Evolutionary conservation across 64 coral and sea anemone species (phyloP).

Genomic region (Porites lutea): DNA sequence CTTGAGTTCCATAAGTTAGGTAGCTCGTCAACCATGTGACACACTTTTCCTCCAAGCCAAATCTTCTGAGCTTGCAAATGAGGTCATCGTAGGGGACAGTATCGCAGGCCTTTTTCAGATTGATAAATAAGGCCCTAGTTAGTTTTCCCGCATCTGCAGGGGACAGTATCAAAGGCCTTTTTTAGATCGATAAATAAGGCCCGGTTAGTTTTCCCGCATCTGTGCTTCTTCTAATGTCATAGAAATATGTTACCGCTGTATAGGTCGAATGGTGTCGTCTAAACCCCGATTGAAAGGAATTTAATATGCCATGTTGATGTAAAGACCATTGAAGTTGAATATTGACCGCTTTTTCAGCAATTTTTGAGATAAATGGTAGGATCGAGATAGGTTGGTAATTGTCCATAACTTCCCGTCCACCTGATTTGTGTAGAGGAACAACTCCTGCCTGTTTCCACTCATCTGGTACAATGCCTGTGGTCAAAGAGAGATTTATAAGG

Average conservation of each 20-base stretch:
- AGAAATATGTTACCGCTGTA: background rate
- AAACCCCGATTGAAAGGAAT: conserved; percentile 38
- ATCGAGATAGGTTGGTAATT: conserved; percentile 24
- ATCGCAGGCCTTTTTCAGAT: too few species aligned
- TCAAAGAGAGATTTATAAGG: background rate
- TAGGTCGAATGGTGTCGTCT: conserved; percentile 35
- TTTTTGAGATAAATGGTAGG: conserved; percentile 37
- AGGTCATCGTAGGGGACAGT: too few species aligned
- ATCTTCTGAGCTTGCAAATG: too few species aligned
- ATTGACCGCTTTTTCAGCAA: conserved; percentile 26
- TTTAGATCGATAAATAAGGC: too few species aligned
- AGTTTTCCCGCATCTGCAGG: too few species aligned
- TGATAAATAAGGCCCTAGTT: too few species aligned
- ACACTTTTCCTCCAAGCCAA: too few species aligned
- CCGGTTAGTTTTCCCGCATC: too few species aligned
- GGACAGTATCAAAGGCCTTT: too few species aligned
- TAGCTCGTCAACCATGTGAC: too few species aligned
- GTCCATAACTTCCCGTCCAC: conserved; percentile 26
- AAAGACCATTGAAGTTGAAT: conserved; percentile 32
- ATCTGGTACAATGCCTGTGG: background rate
- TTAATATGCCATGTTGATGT: conserved; percentile 24
- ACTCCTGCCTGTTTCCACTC: conserved; percentile 38
- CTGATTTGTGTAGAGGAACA: conserved; percentile 47
- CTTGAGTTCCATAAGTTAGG: too few species aligned
- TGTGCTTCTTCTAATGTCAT: too few species aligned